Conservation (phyloP, 2,797 vertebrate genomes). For the Sebastes cheni region DNA sequence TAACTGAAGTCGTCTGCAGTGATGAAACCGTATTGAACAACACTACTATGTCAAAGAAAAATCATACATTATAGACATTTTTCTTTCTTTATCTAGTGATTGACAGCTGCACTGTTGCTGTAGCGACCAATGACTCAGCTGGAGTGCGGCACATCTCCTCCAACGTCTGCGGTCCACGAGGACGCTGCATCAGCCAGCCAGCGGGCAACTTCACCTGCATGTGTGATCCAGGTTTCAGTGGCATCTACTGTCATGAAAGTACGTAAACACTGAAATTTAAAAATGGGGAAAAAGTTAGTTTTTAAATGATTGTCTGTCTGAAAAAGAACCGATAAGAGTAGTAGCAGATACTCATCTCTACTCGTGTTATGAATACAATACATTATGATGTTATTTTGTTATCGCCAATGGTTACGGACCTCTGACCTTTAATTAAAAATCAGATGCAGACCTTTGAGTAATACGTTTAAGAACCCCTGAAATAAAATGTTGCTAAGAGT, state of each 20-base stretch:
- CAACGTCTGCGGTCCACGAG: constrained; percentile 91
- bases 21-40: accelerated
- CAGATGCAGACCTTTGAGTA: too few relatives aligned
- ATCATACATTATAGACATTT: accelerated
- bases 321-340: too few relatives aligned
- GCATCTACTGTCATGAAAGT: constrained; percentile 97
- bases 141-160: constrained; percentile 85
- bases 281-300: too few relatives aligned
- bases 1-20: constrained; percentile 30
- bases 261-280: constrained; percentile 51
- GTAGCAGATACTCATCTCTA: too few relatives aligned
- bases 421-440: too few relatives aligned
- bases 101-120: constrained; percentile 92
- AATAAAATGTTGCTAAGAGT: not conserved
- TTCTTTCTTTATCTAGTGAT: constrained; percentile 81
- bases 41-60: not conserved
- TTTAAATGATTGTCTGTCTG: too few relatives aligned
- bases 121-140: constrained; percentile 84
- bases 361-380: too few relatives aligned
- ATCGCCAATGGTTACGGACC: too few relatives aligned
- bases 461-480: too few relatives aligned
- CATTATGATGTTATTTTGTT: too few relatives aligned
- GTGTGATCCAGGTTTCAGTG: constrained; percentile 93
- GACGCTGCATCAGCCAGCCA: constrained; percentile 90
- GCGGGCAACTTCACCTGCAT: constrained; percentile 93